Evolutionary conservation across 2,113 vertebrate species (phyloP).

Genomic region (Pseudorectes ferrugineus): DNA sequence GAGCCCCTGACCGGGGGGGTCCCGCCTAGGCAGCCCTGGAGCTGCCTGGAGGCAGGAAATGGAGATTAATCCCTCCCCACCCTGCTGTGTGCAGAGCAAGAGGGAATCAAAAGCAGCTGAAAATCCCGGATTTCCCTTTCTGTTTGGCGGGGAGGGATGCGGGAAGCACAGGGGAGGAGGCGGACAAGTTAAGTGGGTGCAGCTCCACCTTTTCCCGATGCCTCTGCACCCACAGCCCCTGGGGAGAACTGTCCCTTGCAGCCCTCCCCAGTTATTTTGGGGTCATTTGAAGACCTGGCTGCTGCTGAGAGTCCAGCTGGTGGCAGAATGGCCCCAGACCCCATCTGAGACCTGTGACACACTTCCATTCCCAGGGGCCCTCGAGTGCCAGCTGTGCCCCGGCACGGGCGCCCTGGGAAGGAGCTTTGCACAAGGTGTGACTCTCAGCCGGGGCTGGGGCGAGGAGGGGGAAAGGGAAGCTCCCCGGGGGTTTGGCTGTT

Average conservation of each 20-base stretch:
- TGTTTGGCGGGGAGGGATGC: neutral
- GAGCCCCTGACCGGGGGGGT: neutral
- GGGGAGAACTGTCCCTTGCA: neutral
- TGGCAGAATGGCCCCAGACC: neutral
- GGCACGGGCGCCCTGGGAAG: neutral
- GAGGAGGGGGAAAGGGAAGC: neutral
- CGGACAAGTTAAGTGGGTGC: fast-evolving
- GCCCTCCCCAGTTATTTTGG: neutral
- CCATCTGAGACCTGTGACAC: neutral
- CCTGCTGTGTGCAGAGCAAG: neutral
- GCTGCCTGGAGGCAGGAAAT: neutral
- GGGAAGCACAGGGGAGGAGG: neutral
- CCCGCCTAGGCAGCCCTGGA: neutral
- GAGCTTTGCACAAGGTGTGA: neutral
- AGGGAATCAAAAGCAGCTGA: constrained; percentile 19
- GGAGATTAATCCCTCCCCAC: neutral
- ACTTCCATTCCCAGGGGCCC: neutral
- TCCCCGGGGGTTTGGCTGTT: neutral
- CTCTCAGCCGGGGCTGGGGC: fast-evolving
- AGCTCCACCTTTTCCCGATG: neutral
- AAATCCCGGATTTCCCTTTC: constrained; percentile 41
- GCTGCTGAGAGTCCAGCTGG: neutral
- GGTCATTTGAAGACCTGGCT: neutral
- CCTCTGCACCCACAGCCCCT: neutral
- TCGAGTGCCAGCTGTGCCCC: neutral